Evolutionary conservation across 2,113 vertebrate species (phyloP).

Genomic region (Noturus placidus): DNA sequence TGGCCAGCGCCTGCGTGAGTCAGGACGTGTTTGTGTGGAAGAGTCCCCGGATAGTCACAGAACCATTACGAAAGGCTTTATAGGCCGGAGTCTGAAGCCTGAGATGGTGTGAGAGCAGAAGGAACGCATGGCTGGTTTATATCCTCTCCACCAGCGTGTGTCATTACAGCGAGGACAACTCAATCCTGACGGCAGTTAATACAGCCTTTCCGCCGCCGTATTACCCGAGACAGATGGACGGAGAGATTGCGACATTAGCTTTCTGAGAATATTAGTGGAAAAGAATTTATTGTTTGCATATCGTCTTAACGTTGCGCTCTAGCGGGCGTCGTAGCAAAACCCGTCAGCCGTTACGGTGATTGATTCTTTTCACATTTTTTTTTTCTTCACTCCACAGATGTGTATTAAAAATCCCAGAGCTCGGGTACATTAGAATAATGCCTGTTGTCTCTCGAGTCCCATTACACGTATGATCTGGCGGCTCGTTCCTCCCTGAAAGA

Average conservation of each 20-base stretch:
- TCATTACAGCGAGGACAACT: slow-evolving; percentile 45
- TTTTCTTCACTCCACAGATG: slow-evolving; percentile 36
- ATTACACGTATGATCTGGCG: slow-evolving; percentile 46
- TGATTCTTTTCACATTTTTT: slow-evolving; percentile 55
- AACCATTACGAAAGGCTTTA: slow-evolving; percentile 35
- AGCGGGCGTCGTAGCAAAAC: slow-evolving; percentile 42
- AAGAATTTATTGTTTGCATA: slow-evolving; percentile 58
- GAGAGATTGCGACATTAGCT: slow-evolving; percentile 46
- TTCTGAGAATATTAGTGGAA: slow-evolving; percentile 55
- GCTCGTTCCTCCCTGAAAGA: slow-evolving; percentile 36
- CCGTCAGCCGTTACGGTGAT: slow-evolving; percentile 57
- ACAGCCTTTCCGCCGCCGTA: slow-evolving; percentile 22
- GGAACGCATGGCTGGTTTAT: slow-evolving; percentile 28
- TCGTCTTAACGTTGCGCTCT: slow-evolving; percentile 51
- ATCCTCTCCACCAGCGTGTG: slow-evolving; percentile 32
- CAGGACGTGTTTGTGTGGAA: slow-evolving; percentile 27
- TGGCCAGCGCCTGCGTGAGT: slow-evolving; percentile 4
- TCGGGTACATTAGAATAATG: slow-evolving; percentile 49
- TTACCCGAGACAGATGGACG: slow-evolving; percentile 38
- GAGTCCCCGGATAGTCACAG: slow-evolving; percentile 20
- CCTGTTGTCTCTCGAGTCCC: slow-evolving; percentile 45
- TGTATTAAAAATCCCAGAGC: slow-evolving; percentile 49
- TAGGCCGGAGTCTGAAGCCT: background rate
- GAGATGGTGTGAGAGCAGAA: slow-evolving; percentile 19
- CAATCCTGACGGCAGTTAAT: slow-evolving; percentile 43